Evolutionary conservation across 2,888 invertebrate species (phyloP).

Genomic region (Cyaniris semiargus): DNA sequence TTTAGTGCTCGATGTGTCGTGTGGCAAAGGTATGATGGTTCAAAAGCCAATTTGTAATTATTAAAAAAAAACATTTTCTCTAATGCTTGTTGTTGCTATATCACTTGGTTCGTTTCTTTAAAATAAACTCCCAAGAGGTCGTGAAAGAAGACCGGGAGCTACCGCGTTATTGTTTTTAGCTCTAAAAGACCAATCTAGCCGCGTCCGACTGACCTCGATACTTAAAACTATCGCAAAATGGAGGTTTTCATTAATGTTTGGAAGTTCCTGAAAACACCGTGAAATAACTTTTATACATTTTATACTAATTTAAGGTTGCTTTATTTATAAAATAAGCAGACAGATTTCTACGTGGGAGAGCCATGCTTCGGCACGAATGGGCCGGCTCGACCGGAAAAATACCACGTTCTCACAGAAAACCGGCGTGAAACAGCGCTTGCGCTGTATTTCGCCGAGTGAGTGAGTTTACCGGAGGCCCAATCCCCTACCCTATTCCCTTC

Average conservation of each 20-base stretch:
- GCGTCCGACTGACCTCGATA: slow-evolving; percentile 20
- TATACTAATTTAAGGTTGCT: neutral
- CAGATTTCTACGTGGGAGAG: too few relatives aligned
- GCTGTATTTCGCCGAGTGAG: too few relatives aligned
- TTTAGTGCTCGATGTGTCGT: too few relatives aligned
- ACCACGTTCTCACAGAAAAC: too few relatives aligned
- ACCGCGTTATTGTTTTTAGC: slow-evolving; percentile 8
- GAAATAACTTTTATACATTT: neutral
- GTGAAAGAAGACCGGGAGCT: neutral
- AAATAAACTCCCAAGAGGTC: slow-evolving; percentile 2
- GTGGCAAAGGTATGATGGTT: too few relatives aligned
- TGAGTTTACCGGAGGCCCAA: too few relatives aligned
- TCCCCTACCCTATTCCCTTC: too few relatives aligned
- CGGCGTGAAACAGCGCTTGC: too few relatives aligned
- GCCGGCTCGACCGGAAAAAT: too few relatives aligned
- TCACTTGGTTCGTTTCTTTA: neutral
- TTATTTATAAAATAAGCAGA: neutral
- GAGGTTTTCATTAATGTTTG: neutral
- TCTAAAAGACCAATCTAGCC: slow-evolving; percentile 11
- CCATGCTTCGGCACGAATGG: too few relatives aligned
- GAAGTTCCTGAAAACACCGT: neutral
- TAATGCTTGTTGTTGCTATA: neutral
- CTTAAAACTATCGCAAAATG: slow-evolving; percentile 13
- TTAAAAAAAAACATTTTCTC: too few relatives aligned
- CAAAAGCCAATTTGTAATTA: too few relatives aligned